Percentiles rank a stretch among this genome's conserved stretches.
Evolutionary conservation across 2,888 invertebrate genomes (phyloP).

Genomic region (Dione juno): DNA sequence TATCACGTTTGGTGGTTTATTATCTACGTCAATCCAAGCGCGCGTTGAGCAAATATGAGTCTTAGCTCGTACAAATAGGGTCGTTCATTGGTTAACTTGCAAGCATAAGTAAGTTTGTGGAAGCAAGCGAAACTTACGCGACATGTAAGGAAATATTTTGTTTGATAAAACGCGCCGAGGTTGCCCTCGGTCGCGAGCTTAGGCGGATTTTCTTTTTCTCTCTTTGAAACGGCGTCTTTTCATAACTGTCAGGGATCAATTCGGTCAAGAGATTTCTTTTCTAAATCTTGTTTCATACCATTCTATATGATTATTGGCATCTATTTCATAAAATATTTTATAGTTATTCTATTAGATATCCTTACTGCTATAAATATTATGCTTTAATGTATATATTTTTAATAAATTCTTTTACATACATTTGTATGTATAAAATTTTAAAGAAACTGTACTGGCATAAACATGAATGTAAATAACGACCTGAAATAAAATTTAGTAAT

Average conservation of each 20-base stretch:
- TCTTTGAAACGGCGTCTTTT: slow-evolving; percentile 68
- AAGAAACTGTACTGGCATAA: not conserved
- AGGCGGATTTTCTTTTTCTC: slow-evolving; percentile 66
- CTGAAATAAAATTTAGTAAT: slow-evolving; percentile 24
- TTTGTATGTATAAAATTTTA: not conserved
- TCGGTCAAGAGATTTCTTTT: slow-evolving; percentile 66
- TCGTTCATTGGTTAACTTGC: slow-evolving; percentile 21
- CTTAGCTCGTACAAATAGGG: slow-evolving; percentile 50
- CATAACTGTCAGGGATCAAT: slow-evolving; percentile 77
- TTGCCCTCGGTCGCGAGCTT: slow-evolving; percentile 67
- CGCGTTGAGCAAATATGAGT: slow-evolving; percentile 45
- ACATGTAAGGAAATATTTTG: slow-evolving; percentile 74
- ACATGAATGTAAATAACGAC: not conserved
- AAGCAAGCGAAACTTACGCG: slow-evolving; percentile 62
- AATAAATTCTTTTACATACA: not conserved
- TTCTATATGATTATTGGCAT: slow-evolving; percentile 42
- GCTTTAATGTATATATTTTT: no score
- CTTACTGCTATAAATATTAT: no score
- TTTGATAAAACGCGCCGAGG: slow-evolving; percentile 69
- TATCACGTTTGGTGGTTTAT: slow-evolving; percentile 51
- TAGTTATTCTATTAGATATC: not conserved
- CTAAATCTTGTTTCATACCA: slow-evolving; percentile 65
- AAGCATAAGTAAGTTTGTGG: slow-evolving; percentile 50
- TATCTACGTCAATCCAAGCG: slow-evolving; percentile 33
- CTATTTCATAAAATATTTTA: not conserved